A percentile compares a stretch with the other conserved stretches of the same genome.
phyloP scores from a whole-genome alignment of 2,113 vertebrate genomes.

The Motacilla alba region DNA sequence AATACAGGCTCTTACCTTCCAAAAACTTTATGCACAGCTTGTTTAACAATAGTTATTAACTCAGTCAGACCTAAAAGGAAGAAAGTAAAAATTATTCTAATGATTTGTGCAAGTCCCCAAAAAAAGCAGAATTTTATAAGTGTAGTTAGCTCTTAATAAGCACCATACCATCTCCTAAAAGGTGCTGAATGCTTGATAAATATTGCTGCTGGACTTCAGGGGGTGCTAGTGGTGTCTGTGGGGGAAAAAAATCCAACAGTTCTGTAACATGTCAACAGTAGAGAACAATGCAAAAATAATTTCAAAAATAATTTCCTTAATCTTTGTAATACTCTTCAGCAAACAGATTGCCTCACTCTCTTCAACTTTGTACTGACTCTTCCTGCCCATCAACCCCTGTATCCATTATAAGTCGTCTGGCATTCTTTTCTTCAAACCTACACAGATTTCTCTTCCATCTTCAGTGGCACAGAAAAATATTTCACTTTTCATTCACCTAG shows the following conservation, averaged over 20 bases:
- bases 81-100: conserved; percentile 4
- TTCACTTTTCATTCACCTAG: background rate
- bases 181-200: conserved; percentile 95
- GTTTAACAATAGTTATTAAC: conserved; percentile 90
- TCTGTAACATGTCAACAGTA: background rate
- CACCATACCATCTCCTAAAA: conserved; percentile 90
- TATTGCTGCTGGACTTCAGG: conserved; percentile 98
- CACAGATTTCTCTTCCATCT: background rate
- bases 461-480: background rate
- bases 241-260: background rate
- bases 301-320: background rate
- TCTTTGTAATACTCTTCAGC: background rate
- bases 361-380: background rate
- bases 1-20: conserved; percentile 77
- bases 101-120: background rate
- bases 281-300: background rate
- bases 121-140: background rate
- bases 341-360: background rate
- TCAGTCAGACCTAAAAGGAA: conserved; percentile 82
- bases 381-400: background rate
- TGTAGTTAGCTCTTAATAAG: background rate
- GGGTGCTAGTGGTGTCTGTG: conserved; percentile 85
- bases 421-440: background rate
- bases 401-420: background rate
- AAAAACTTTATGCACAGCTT: conserved; percentile 86